Percentiles rank a stretch among this genome's conserved stretches.
Conservation (phyloP, 2,113 vertebrate species). For the Orycteropus afer region DNA sequence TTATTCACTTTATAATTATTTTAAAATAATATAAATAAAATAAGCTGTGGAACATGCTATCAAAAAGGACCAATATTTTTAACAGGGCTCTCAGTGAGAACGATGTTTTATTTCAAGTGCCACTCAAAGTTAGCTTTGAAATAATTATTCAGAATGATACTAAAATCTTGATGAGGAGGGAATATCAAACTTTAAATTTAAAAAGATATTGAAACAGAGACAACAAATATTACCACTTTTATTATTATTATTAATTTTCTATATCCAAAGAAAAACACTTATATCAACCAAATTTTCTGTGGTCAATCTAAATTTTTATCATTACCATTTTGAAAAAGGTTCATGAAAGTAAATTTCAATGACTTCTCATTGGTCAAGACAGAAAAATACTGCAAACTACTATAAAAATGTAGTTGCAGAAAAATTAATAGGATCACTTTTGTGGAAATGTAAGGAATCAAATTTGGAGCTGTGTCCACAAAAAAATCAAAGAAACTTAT, state of each 20-base stretch:
- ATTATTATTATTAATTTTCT: neutral
- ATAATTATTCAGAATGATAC: constrained; percentile 67
- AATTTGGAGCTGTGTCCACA: neutral
- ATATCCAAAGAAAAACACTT: neutral
- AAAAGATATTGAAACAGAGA: neutral
- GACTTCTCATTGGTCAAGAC: constrained; percentile 37
- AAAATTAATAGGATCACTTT: constrained; percentile 54
- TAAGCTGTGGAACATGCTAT: neutral
- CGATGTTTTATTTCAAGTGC: constrained; percentile 57
- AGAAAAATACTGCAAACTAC: constrained; percentile 51
- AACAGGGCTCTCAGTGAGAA: constrained; percentile 14
- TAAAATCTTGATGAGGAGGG: constrained; percentile 71
- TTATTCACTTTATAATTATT: neutral
- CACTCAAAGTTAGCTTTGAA: constrained; percentile 65
- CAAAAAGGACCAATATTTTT: neutral
- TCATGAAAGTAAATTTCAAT: constrained; percentile 47
- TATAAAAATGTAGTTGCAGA: constrained; percentile 58
- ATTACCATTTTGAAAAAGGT: constrained; percentile 71
- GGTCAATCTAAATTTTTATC: constrained; percentile 63
- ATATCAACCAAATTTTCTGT: constrained; percentile 55
- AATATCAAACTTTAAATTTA: constrained; percentile 66
- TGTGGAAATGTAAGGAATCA: neutral
- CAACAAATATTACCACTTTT: neutral
- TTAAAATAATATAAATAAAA: neutral
- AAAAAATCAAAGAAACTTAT: neutral